Evolutionary conservation across 2,113 vertebrate species (phyloP).

Genomic region (Callaeas wilsoni): DNA sequence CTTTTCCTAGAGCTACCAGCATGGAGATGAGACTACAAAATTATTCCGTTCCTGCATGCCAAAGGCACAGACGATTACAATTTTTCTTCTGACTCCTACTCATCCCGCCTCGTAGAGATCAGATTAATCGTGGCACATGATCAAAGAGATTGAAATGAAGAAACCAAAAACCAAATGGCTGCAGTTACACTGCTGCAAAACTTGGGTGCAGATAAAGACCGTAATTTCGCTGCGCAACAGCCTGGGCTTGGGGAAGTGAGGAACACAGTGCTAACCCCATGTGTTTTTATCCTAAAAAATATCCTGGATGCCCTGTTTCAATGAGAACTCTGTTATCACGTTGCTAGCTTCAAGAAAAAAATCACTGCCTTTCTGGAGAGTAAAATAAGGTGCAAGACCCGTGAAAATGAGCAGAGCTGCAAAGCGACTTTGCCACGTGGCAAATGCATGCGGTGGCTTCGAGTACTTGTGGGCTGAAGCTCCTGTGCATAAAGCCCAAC

Average conservation of each 20-base stretch:
- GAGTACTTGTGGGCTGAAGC: neutral
- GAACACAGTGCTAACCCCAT: neutral
- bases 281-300: neutral
- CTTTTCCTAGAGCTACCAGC: neutral
- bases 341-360: neutral
- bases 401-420: neutral
- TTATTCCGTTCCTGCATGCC: neutral
- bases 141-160: neutral
- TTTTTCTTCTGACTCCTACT: conserved; percentile 42
- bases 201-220: neutral
- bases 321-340: neutral
- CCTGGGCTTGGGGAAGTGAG: accelerated
- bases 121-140: conserved; percentile 1
- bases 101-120: neutral
- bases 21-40: neutral
- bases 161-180: neutral
- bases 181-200: neutral
- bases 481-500: neutral
- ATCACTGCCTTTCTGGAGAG: neutral
- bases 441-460: accelerated
- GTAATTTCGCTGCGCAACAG: neutral
- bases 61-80: conserved; percentile 13
- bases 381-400: neutral
- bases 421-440: neutral
- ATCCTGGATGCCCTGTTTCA: neutral